These are phyloP conservation scores for Pelmatolapia mariae DNA, from an alignment of 2,113 vertebrate species.

Conservation along the genomic window DNA sequence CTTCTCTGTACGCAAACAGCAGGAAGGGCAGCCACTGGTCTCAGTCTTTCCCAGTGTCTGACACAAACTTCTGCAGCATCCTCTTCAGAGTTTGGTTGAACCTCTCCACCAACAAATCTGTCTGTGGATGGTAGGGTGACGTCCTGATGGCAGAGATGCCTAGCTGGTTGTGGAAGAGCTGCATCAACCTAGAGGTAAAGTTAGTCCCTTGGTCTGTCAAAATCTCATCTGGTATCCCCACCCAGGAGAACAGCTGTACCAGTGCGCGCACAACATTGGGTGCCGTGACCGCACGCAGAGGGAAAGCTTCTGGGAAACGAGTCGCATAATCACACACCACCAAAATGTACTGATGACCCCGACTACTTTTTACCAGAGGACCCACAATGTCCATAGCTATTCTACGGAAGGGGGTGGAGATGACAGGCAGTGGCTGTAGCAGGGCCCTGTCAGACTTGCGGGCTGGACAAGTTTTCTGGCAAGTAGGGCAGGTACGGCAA, in stretches of 20 bases:
- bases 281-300: neutral
- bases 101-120: too few relatives aligned
- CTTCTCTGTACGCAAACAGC: too few relatives aligned
- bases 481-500: neutral
- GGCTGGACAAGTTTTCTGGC: neutral
- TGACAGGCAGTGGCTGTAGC: neutral
- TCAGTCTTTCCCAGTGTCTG: neutral
- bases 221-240: neutral
- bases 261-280: neutral
- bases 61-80: neutral
- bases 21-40: too few relatives aligned
- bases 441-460: neutral
- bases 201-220: neutral
- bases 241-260: neutral
- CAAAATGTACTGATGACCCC: neutral
- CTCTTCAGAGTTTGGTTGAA: neutral
- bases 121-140: too few relatives aligned
- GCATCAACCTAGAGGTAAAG: neutral
- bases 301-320: neutral
- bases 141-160: neutral
- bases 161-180: neutral
- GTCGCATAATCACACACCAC: neutral
- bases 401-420: neutral
- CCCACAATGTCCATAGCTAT: neutral
- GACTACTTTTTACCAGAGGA: neutral